Percentiles rank a stretch among this genome's conserved stretches.
Evolutionary conservation across 2,113 vertebrate genomes (phyloP).

Genomic region (Pseudorhombus dupliciocellatus): DNA sequence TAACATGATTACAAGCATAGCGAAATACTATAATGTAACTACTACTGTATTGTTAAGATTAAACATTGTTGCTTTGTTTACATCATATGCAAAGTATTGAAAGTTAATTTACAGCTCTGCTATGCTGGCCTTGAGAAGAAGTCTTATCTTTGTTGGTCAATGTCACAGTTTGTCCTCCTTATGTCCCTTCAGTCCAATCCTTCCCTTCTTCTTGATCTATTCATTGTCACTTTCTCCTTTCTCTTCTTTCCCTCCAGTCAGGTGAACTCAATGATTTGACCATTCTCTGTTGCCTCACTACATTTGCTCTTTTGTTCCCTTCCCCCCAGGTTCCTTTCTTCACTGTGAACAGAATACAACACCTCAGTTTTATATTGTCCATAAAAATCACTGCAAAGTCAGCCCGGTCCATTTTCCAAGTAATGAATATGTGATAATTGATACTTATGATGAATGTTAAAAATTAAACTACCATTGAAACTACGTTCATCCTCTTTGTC

Average conservation of each 20-base stretch:
- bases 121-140: conserved; percentile 39
- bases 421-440: conserved; percentile 72
- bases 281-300: not conserved
- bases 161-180: not conserved
- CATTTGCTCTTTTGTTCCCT: not conserved
- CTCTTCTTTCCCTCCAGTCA: not conserved
- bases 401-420: conserved; percentile 43
- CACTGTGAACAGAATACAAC: conserved; percentile 55
- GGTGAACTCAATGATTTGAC: not conserved
- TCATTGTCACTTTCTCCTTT: not conserved
- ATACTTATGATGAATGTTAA: conserved; percentile 81
- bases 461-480: conserved; percentile 82
- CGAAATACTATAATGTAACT: conserved; percentile 70
- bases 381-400: conserved; percentile 44
- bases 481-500: conserved; percentile 26
- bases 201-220: not conserved
- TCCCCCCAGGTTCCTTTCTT: conserved; percentile 7
- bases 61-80: conserved; percentile 70
- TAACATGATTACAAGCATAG: conserved; percentile 77
- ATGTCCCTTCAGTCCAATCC: not conserved
- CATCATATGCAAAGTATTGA: conserved; percentile 44
- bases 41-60: conserved; percentile 81
- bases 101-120: conserved; percentile 36
- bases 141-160: conserved; percentile 35
- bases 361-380: conserved; percentile 38